Base-by-base conservation (phyloP, 2,113 vertebrate genomes). In the Orcinus orca region DNA sequence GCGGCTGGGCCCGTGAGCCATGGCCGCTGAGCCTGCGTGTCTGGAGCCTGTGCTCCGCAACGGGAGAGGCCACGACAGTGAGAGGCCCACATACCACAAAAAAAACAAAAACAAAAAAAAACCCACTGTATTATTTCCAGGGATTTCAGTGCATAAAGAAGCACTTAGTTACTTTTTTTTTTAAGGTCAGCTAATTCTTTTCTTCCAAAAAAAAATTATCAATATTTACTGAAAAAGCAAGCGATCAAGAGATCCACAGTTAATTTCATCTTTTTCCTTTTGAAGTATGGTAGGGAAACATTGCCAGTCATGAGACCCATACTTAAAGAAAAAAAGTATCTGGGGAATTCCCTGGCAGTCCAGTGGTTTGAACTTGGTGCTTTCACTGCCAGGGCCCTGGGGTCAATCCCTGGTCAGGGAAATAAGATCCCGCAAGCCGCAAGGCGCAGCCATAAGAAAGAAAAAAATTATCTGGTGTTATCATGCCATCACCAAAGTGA, bases 191-290 rank as follows among this genome's bases (percentile, higher is more conserved):
- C 21, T 87, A 21, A 79, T 77, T 90, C 18, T 21, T 93, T 38
- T 53, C 53, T 7, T 47, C 50, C 13, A 26, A 70, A 58, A 15
- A 36, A 38, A 81, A 90, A 62, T 20, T 47, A 53, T 38, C 20
- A n/a, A 21, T 60, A 92, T 93, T 74, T 86, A 85, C 31, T 92
- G 92, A 21, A 62, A 92, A 88, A 67, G 26, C 29, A 95, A 82
- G 21, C 74, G 33, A 33, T 44, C 38, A 87, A 41, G 4, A 77
- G 80, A 88, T 15, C 88, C 81, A 76, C 29, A 93, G 31, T 25
- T 89, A 31, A 81, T 74, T 71, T 87, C 25, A 82, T 83, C 33
- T 81, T 63, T 93, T 88, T 53, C 26, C 58, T 62, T 68, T 74
- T 74, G 41, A 80, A 94, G 23, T 44, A 60, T 63, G 41, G n/a